These are phyloP conservation scores for Lithodes maja DNA, from an alignment of 2,888 invertebrate species.

Conservation along the genomic window DNA sequence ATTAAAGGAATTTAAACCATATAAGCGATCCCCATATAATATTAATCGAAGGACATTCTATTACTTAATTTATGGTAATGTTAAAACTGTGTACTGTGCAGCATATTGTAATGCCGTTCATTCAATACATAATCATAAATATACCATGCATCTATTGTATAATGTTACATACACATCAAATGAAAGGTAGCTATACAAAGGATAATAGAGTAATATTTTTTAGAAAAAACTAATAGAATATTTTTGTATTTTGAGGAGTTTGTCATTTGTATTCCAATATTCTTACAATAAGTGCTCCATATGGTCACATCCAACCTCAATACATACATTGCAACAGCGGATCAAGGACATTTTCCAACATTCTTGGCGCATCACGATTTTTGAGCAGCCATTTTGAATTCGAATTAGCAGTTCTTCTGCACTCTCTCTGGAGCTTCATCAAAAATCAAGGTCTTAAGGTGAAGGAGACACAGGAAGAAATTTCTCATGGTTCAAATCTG, in stretches of 20 bases:
- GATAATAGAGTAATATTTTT: neutral
- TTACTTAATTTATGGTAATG: too few relatives aligned
- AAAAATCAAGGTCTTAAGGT: constrained; percentile 2
- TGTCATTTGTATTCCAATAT: neutral
- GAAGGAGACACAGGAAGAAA: neutral
- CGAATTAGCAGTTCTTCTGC: neutral
- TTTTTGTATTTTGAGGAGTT: neutral
- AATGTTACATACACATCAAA: constrained; percentile 12
- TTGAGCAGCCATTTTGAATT: constrained; percentile 5
- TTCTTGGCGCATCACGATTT: neutral
- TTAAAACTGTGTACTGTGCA: too few relatives aligned
- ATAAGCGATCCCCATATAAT: too few relatives aligned
- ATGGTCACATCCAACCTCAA: constrained; percentile 22
- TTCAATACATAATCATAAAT: too few relatives aligned
- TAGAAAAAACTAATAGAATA: neutral
- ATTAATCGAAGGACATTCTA: too few relatives aligned
- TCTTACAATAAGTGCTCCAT: neutral
- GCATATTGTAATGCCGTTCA: too few relatives aligned
- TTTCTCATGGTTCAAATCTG: constrained; percentile 6
- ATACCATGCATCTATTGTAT: neutral
- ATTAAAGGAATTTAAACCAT: too few relatives aligned
- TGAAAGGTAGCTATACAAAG: constrained; percentile 16
- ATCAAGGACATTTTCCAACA: constrained; percentile 21
- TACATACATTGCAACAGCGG: constrained; percentile 8
- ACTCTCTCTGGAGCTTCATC: neutral